Conservation (phyloP, 64 coral and sea anemone species). For the Hydrozoanthus tunicans region DNA sequence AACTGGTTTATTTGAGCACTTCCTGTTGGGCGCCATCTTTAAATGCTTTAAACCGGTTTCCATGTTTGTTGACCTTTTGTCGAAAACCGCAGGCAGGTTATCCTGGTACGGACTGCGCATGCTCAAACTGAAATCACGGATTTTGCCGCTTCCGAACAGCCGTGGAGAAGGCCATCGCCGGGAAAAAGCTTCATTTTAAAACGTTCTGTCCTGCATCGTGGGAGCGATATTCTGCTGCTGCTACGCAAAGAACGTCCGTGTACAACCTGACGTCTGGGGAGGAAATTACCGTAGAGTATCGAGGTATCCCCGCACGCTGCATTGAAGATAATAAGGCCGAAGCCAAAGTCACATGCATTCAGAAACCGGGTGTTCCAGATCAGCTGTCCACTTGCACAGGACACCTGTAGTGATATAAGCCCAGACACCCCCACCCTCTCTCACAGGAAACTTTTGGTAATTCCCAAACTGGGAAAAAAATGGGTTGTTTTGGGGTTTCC, state of each 20-base stretch:
- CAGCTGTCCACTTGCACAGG: no score
- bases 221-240: no score
- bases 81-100: neutral
- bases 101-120: neutral
- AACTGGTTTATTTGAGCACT: neutral
- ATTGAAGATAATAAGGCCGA: no score
- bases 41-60: neutral
- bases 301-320: no score
- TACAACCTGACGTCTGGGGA: no score
- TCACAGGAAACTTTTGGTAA: slow-evolving; percentile 56
- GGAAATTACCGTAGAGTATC: no score
- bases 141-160: slow-evolving; percentile 19
- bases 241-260: no score
- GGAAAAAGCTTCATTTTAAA: no score
- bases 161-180: neutral
- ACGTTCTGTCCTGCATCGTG: no score
- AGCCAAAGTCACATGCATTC: no score
- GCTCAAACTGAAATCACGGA: slow-evolving; percentile 23
- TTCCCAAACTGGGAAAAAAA: slow-evolving; percentile 54
- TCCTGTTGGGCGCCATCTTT: slow-evolving; percentile 21
- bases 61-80: slow-evolving; percentile 8
- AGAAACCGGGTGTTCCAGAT: no score
- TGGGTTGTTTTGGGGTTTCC: slow-evolving; percentile 41
- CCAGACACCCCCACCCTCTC: neutral
- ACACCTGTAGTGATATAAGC: neutral